phyloP scores from a whole-genome alignment of 2,113 vertebrate species.

The Xyrauchen texanus region DNA sequence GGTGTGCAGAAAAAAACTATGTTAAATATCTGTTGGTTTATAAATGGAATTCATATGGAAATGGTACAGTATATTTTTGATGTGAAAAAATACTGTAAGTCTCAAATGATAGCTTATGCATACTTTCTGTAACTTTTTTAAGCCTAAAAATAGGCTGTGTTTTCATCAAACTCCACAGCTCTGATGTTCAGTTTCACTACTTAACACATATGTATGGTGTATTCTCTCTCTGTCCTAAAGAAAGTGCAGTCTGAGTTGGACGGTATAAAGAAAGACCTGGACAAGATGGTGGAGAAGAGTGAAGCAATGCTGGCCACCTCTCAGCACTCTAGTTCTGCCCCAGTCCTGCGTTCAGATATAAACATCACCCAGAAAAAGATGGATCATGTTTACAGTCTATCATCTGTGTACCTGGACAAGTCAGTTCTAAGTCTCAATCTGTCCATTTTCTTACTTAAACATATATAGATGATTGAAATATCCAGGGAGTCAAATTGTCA shows the following conservation, averaged over 20 bases:
- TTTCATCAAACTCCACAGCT: background rate
- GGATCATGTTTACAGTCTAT: conserved; percentile 88
- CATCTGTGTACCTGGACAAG: conserved; percentile 93
- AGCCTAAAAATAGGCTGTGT: background rate
- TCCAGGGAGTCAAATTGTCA: too few species aligned
- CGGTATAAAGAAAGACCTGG: conserved; percentile 81
- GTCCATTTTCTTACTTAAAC: background rate
- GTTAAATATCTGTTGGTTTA: background rate
- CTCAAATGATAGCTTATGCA: too few species aligned
- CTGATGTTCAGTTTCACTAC: background rate
- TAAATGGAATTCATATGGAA: too few species aligned
- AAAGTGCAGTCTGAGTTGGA: conserved; percentile 90
- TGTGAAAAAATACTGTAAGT: too few species aligned
- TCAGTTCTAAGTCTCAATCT: conserved; percentile 63
- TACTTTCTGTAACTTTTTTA: too few species aligned
- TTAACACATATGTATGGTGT: background rate
- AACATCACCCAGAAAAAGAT: conserved; percentile 88
- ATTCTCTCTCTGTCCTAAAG: conserved; percentile 62
- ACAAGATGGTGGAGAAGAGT: conserved; percentile 76
- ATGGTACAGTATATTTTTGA: too few species aligned
- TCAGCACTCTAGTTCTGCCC: conserved; percentile 74
- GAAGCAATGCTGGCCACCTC: conserved; percentile 82
- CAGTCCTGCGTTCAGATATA: conserved; percentile 84
- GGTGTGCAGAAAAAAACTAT: conserved; percentile 58
- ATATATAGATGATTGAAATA: background rate